A percentile compares a stretch with the other conserved stretches of the same genome.
These are phyloP conservation scores for Callaeas wilsoni DNA, from an alignment of 2,113 vertebrate genomes.

Conservation along the genomic window DNA sequence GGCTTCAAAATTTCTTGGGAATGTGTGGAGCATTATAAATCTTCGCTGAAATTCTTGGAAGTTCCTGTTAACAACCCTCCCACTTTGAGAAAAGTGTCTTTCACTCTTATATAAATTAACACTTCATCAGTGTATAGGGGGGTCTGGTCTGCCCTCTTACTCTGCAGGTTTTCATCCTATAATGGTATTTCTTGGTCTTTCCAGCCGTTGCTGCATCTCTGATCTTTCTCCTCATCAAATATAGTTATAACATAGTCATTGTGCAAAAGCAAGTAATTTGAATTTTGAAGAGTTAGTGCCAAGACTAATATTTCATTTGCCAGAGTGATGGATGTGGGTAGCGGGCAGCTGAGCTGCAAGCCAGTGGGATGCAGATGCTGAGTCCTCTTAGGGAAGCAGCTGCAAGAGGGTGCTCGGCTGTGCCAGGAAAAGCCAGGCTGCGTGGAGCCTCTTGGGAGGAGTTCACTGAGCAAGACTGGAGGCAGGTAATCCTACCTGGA, in stretches of 20 bases:
- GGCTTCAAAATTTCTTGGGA: neutral
- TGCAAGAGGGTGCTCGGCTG: neutral
- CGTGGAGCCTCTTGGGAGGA: accelerated
- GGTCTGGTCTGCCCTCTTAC: neutral
- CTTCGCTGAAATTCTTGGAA: neutral
- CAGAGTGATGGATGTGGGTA: neutral
- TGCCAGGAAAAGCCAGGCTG: neutral
- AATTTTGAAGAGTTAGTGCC: neutral
- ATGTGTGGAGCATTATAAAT: neutral
- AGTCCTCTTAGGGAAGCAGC: neutral
- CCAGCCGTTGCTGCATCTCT: neutral
- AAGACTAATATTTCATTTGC: neutral
- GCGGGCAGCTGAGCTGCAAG: neutral
- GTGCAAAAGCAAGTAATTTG: neutral
- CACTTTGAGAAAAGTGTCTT: neutral
- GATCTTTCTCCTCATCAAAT: neutral
- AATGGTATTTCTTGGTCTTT: neutral
- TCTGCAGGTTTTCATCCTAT: neutral
- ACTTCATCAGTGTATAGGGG: neutral
- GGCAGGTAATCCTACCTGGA: neutral
- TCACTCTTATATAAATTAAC: neutral
- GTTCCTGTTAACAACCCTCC: neutral
- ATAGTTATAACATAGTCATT: neutral
- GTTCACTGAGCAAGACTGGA: neutral
- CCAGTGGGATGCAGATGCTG: neutral